Percentiles rank a stretch among this genome's conserved stretches.
Evolutionary conservation across 2,797 vertebrate genomes (phyloP).

Genomic region (Galagoides demidoff): DNA sequence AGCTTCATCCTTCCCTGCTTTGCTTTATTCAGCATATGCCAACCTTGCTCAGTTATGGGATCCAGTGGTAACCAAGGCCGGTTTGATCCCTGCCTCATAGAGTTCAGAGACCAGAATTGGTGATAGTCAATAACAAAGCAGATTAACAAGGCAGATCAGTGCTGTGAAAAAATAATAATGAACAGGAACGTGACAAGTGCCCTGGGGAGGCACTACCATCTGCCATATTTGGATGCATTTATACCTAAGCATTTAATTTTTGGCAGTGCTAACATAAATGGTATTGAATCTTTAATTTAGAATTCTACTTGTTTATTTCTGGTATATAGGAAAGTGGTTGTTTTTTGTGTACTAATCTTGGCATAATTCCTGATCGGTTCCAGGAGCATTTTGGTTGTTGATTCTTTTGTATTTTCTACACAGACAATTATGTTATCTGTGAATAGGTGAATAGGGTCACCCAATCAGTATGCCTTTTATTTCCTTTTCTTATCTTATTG

Average conservation of each 20-base stretch:
- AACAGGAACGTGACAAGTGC: accelerated
- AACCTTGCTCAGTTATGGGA: neutral
- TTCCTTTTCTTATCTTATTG: neutral
- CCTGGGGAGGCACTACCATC: neutral
- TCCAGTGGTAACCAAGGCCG: neutral
- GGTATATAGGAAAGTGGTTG: neutral
- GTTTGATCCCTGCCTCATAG: accelerated
- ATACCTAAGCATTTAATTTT: neutral
- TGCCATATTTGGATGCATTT: neutral
- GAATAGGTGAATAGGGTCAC: neutral
- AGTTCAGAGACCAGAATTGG: neutral
- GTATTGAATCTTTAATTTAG: neutral
- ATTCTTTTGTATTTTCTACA: neutral
- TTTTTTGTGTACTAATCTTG: neutral
- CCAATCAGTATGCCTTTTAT: neutral
- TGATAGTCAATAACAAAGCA: neutral
- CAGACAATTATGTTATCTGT: neutral
- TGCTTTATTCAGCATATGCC: neutral
- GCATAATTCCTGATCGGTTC: too few species aligned
- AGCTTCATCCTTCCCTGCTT: neutral
- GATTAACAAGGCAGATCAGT: neutral
- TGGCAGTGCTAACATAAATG: neutral
- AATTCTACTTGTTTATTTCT: neutral
- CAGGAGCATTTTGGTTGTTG: neutral
- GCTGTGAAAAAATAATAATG: accelerated